Percentiles rank a stretch among this genome's conserved stretches.
phyloP scores from a whole-genome alignment of 2,888 invertebrate species.

The Stenodema calcarata region DNA sequence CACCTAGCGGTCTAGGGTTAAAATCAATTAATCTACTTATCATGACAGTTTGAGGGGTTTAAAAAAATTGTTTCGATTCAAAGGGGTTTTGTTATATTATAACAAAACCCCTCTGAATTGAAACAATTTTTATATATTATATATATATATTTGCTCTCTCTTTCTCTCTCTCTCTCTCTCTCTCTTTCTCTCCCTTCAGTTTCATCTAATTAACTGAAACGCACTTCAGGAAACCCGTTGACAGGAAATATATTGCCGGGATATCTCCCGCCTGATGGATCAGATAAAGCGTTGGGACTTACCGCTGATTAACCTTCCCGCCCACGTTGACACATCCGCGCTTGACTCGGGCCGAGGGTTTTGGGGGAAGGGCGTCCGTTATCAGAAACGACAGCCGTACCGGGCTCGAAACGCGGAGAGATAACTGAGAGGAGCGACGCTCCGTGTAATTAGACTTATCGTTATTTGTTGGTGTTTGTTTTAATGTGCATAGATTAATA shows the following conservation, averaged over 20 bases:
- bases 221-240: background rate
- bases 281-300: background rate
- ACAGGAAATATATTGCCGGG: background rate
- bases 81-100: too few relatives aligned
- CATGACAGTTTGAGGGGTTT: too few relatives aligned
- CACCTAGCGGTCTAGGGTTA: too few relatives aligned
- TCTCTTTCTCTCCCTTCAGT: background rate
- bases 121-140: too few relatives aligned
- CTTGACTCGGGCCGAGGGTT: background rate
- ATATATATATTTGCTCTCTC: too few relatives aligned
- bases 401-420: background rate
- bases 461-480: background rate
- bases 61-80: too few relatives aligned
- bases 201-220: background rate
- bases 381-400: background rate
- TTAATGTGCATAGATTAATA: background rate
- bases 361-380: background rate
- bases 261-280: background rate
- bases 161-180: background rate
- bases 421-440: background rate
- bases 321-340: background rate
- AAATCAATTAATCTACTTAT: too few relatives aligned
- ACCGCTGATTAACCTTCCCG: background rate
- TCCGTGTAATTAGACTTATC: background rate
- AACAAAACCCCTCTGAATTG: too few relatives aligned